A percentile compares a stretch with the other conserved stretches of the same genome.
phyloP scores from a whole-genome alignment of 1,140 invertebrate genomes.

The Caenorhabditis remanei region DNA sequence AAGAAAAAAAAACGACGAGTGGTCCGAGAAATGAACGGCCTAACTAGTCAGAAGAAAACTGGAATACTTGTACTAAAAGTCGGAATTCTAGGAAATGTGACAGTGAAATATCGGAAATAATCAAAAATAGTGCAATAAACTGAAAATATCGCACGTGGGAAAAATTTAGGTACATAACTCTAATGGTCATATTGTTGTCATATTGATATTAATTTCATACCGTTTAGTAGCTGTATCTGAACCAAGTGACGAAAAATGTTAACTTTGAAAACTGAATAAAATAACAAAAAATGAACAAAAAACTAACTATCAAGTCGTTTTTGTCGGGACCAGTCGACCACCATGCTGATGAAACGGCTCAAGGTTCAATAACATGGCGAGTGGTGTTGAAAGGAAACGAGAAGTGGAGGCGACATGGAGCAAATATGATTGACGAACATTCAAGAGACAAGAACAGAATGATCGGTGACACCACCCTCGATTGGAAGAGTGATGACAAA shows the following conservation, averaged over 20 bases:
- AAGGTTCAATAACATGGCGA: constrained; percentile 11
- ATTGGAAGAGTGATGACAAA: constrained; percentile 2
- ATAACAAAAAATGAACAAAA: neutral
- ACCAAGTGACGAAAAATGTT: too few relatives aligned
- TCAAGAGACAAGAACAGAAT: neutral
- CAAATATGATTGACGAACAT: constrained; percentile 44
- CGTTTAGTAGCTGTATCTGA: too few relatives aligned
- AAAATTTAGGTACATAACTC: too few relatives aligned
- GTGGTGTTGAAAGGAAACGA: neutral
- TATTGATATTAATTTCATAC: too few relatives aligned
- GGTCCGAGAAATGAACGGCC: neutral
- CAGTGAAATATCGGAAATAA: too few relatives aligned
- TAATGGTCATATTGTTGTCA: too few relatives aligned
- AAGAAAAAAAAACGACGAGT: neutral
- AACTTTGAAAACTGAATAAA: neutral
- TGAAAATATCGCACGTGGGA: too few relatives aligned
- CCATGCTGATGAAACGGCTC: neutral
- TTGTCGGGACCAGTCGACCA: neutral
- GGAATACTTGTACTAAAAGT: neutral
- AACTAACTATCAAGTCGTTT: constrained; percentile 24
- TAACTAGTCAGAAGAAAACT: neutral
- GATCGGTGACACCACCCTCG: constrained; percentile 15
- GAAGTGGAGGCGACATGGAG: neutral
- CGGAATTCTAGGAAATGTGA: too few relatives aligned
- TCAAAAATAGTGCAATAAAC: too few relatives aligned